Base-by-base conservation (phyloP, 2,113 vertebrate species). In the Cairina moschata region DNA sequence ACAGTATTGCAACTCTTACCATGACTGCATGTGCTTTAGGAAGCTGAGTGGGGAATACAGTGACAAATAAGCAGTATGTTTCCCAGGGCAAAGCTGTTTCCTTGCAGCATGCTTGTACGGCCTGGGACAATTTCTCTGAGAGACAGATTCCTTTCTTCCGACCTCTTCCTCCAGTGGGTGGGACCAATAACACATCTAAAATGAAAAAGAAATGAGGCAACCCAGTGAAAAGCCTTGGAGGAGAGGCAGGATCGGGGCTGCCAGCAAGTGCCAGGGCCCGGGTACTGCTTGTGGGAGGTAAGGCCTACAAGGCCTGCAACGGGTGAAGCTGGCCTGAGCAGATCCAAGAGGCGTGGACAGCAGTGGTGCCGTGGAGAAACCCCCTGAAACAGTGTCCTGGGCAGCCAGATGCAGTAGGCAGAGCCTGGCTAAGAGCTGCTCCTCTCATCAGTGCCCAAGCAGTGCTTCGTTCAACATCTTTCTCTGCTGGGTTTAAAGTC, bases 291-390 rank as follows among this genome's bases (percentile, higher is more conserved):
- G 34, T 22, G 13, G 48, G 29, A 92, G 26, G 4, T 44, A 22
- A 71, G 4, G 8, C 52, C 88, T 52, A 12, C 55, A 86, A 48
- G 50, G 26, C 0, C 48, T 0, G 17, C 17, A 23, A 23, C 17
- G 34, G 14, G 14, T 31, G 25, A 55, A 40, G 10, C 34, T 69
- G 77, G 9, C 23, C 48, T 0, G 2, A 32, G n/a, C 31, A 58
- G 17, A 31, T 34, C 14, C 34, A 62, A 34, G 13, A 36, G 21
- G 15, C 15, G 5, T 17, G 15, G 15, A 16, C 54, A 56, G 16
- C 20, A 94, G 79, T 73, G 59, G 32, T 72, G 38, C 42, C 94
- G 56, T 34, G 93, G 71, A 95, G 54, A 85, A 96, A 66, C 3
- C 2, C 2, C 62, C 20, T 34, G 89, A 89, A 8, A 23, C 78